A percentile compares a stretch with the other conserved stretches of the same genome.
phyloP scores from a whole-genome alignment of 2,888 invertebrate genomes.

The Ceratothoa steindachneri region DNA sequence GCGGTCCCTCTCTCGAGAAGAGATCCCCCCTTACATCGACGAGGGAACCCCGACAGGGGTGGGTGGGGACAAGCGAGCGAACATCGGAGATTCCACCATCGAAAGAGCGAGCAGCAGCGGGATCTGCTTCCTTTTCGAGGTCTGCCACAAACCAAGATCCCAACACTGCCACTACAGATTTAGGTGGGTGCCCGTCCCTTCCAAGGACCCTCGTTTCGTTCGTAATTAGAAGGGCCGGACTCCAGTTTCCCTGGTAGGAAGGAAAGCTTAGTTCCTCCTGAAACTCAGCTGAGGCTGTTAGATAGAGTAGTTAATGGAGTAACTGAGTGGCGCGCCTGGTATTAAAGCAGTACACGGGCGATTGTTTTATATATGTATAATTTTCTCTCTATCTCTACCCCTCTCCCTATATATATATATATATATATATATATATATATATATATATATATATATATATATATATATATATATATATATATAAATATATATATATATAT shows the following conservation, averaged over 20 bases:
- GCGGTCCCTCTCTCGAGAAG: no score
- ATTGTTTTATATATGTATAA: neutral
- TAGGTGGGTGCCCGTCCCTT: neutral
- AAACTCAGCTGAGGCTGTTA: no score
- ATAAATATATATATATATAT: conserved; percentile 18
- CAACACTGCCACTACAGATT: no score
- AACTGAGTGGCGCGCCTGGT: neutral
- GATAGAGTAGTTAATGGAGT: no score
- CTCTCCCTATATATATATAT: no score
- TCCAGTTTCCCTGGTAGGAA: neutral
- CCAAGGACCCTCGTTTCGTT: neutral
- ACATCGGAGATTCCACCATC: no score
- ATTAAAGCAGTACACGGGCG: neutral
- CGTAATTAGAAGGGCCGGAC: neutral
- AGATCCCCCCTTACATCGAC: neutral
- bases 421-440: conserved; percentile 23
- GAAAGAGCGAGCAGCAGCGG: neutral
- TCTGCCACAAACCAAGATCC: no score
- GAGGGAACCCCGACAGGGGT: neutral
- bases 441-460: conserved; percentile 24
- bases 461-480: conserved; percentile 16
- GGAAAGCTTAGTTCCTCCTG: neutral
- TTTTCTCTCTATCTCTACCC: no score
- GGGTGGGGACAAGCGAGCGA: neutral
- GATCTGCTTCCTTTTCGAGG: no score